Percentiles rank a stretch among this genome's conserved stretches.
Evolutionary conservation across 2,888 invertebrate genomes (phyloP).

Genomic region (Eupsilia transversa): DNA sequence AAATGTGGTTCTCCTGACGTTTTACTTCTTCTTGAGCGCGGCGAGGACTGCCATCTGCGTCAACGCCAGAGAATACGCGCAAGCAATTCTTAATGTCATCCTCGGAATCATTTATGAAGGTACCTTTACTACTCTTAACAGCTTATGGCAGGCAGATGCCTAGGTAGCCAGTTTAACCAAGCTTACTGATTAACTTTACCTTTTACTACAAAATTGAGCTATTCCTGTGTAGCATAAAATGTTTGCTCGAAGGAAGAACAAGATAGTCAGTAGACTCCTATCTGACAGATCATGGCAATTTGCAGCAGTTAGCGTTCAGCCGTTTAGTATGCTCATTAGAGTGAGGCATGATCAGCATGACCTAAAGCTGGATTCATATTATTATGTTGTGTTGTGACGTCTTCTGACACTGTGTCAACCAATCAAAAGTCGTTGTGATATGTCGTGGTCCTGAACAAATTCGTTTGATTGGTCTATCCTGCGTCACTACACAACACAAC

Average conservation of each 20-base stretch:
- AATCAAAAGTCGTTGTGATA: too few species aligned
- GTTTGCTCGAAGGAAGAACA: too few species aligned
- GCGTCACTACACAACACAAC: not conserved
- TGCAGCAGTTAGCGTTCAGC: not conserved
- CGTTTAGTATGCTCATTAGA: not conserved
- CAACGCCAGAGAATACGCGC: constrained; percentile 44
- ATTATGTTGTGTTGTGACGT: too few species aligned
- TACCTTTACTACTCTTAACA: not conserved
- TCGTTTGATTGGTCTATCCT: not conserved
- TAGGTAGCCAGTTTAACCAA: not conserved
- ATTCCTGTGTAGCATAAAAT: not conserved
- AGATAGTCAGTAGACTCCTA: not conserved
- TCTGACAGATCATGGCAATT: not conserved
- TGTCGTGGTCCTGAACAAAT: too few species aligned
- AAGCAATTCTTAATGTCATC: constrained; percentile 19
- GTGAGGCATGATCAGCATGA: not conserved
- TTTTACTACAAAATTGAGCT: too few species aligned
- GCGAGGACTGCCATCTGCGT: constrained; percentile 66
- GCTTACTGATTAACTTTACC: not conserved
- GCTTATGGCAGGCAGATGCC: not conserved
- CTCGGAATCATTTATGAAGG: constrained; percentile 37
- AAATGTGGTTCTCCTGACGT: constrained; percentile 74
- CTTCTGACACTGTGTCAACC: too few species aligned
- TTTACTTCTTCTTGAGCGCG: constrained; percentile 73
- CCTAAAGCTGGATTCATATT: too few species aligned